Percentiles rank a stretch among this genome's conserved stretches.
These are phyloP conservation scores for Plotosus lineatus DNA, from an alignment of 2,113 vertebrate species.

Conservation along the genomic window DNA sequence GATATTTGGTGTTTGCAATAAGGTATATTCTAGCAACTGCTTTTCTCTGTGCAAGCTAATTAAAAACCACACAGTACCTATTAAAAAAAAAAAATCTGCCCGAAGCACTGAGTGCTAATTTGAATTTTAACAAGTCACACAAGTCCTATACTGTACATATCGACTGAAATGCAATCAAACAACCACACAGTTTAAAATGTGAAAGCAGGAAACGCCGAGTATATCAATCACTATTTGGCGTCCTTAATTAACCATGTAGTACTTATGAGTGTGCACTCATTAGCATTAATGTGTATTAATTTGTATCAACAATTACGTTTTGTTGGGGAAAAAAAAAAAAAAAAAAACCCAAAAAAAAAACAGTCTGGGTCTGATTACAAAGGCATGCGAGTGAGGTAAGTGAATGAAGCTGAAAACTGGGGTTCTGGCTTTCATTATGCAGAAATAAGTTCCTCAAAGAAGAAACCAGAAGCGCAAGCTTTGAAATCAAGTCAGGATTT, in stretches of 20 bases:
- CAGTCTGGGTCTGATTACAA: conserved; percentile 23
- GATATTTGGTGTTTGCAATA: too few species aligned
- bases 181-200: not conserved
- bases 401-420: not conserved
- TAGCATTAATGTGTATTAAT: not conserved
- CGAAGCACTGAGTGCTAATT: not conserved
- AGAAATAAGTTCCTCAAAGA: conserved; percentile 14
- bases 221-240: not conserved
- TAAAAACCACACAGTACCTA: not conserved
- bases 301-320: not conserved
- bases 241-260: not conserved
- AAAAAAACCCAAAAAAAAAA: not conserved
- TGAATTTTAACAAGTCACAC: not conserved
- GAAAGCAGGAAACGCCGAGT: not conserved
- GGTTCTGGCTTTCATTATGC: conserved; percentile 28
- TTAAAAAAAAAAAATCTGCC: not conserved
- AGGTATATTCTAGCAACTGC: not conserved
- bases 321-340: not conserved
- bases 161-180: not conserved
- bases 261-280: too few species aligned
- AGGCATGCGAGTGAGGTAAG: conserved; percentile 4
- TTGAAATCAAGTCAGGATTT: conserved; percentile 40
- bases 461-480: conserved; percentile 9
- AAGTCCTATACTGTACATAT: not conserved
- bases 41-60: not conserved